Evolutionary conservation across 2,113 vertebrate species (phyloP).

Genomic region (Tachuris rubrigastra): DNA sequence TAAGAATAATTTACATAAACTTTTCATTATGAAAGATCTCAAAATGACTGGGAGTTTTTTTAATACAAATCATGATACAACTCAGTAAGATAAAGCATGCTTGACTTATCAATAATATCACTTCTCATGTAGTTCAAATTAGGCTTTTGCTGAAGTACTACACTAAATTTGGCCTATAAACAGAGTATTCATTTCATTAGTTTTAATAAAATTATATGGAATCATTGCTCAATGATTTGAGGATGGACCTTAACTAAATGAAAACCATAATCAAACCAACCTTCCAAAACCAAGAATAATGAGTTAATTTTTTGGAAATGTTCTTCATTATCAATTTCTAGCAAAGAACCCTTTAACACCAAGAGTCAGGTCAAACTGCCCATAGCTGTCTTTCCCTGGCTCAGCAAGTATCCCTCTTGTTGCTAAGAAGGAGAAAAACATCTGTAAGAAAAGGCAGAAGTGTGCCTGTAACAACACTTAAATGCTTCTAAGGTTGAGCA

Average conservation of each 20-base stretch:
- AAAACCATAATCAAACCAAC: conserved; percentile 8
- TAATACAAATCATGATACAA: not conserved
- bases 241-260: not conserved
- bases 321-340: not conserved
- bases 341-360: not conserved
- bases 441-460: not conserved
- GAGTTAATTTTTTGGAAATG: not conserved
- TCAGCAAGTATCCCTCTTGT: not conserved
- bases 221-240: not conserved
- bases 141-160: conserved; percentile 4
- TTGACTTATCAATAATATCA: conserved; percentile 35
- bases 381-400: not conserved
- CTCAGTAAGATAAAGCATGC: not conserved
- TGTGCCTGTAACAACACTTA: not conserved
- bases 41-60: not conserved
- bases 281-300: conserved; percentile 27
- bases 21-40: not conserved
- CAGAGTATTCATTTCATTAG: not conserved
- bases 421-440: not conserved
- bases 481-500: not conserved
- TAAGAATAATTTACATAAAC: not conserved
- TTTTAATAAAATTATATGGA: conserved; percentile 24
- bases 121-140: conserved; percentile 1
- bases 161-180: not conserved
- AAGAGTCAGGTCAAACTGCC: not conserved